Base-by-base conservation (phyloP, 2,888 invertebrate genomes). In the Cabera pusaria region DNA sequence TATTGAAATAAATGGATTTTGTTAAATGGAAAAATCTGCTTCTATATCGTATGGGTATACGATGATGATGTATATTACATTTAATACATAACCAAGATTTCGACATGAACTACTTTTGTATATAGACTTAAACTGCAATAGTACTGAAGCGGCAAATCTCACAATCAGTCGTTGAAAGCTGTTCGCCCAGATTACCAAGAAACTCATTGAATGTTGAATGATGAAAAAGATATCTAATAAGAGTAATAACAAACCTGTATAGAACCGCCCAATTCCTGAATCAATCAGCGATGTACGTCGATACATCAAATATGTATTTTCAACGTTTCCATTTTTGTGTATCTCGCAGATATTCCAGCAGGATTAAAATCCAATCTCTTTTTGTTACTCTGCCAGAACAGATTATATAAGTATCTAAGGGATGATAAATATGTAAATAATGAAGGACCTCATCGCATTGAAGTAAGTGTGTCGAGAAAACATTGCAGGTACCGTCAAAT, bases 311-410 rank as follows among this genome's bases (percentile, higher is more conserved):
- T 64, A 64, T 59, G 53, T 67, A 65, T 67, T 66, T 64, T 63
- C 61, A 65, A 56, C 54, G 60, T 60, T 51, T 54, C 56, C 47
- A 59, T 63, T 63, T 62, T 64, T 59, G 52, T 52, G 56, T 58
- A 61, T 65, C 58, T 62, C 53, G 58, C 59, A 60, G 69, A 75
- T 71, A 73, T 67, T 71, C 59, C 55, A 58, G 56, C 56, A 64
- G 73, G 72, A 77, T 77, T 76, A 75, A 71, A 70, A 63, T 62
- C 59, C 65, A 72, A 76, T 73, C 72, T 74, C 69, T 72, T 77
- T 73, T 73, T 72, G 75, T 72, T 70, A 63, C 63, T 61, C 56
- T 65, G 63, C 67, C 70, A 67, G 64, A 72, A 70, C 62, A 71
- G 66, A 72, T 72, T 67, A 64, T 66, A 56, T 28, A 23, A 6